Evolutionary conservation across 1,140 invertebrate genomes (phyloP), one percentile per base, ranked within the genome.

Genomic region (Drosophila quadrilineata): DNA sequence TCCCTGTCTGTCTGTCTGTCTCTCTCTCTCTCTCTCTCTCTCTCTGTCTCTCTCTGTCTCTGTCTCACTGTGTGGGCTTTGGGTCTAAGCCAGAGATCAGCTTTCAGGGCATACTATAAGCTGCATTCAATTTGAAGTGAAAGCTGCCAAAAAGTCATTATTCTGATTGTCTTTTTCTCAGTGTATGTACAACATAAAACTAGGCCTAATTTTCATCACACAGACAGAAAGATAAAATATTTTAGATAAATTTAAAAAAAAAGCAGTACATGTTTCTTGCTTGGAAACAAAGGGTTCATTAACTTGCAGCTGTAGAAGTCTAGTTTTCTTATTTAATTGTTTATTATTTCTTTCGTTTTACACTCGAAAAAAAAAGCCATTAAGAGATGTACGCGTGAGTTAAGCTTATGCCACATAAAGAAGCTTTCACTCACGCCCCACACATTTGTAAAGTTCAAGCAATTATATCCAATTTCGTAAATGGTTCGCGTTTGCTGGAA

Each of bases 131-230:
- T n/a, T n/a, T n/a, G n/a, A 43, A 84, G 73, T 76, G 77, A 82
- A 82, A 80, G 75, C 72, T 60, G 76, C 77, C 63, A 60, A 82
- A 80, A 65, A 62, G 35, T 48, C 75, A 80, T 71, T 82, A 79
- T 50, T 41, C 41, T 66, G 49, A 43, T 65, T 49, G 28, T 56
- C 24, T 40, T 38, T 12, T 14, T 3, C 16, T 26, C 28, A 40
- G 21, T 53, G 3, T 29, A 16, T 57, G 49, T 41, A 28, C 40
- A 28, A n/a, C n/a, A 60, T 54, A 71, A 75, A 75, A 75, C 53
- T 71, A 59, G 76, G 49, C 58, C 56, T 45, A 49, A 62, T 66
- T 31, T 48, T 26, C 38, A 70, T 56, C 16, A 16, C 14, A 16
- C 58, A 62, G 26, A 54, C 53, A 54, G 17, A 40, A 22, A 40